phyloP scores from a whole-genome alignment of 1,140 invertebrate genomes.

The Potamilus streckersoni region DNA sequence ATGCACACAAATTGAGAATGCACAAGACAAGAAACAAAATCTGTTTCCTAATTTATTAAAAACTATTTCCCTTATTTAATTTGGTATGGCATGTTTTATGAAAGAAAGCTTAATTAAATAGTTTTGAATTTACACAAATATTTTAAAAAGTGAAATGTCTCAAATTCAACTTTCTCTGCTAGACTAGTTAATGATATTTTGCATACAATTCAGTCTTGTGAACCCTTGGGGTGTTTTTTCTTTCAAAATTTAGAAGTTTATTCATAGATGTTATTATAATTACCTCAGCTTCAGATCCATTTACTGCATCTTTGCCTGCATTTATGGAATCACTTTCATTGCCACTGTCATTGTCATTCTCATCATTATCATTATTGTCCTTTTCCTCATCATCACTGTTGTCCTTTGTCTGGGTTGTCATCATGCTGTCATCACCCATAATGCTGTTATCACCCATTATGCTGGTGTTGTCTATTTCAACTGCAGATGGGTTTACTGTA shows the following conservation, averaged over 20 bases:
- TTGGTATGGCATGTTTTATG: too few relatives aligned
- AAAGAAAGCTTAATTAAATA: background rate
- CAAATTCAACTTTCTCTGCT: background rate
- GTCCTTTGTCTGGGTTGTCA: conserved; percentile 36
- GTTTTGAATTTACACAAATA: background rate
- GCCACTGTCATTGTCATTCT: conserved; percentile 75
- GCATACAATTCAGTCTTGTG: background rate
- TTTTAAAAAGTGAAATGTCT: background rate
- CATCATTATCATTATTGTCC: conserved; percentile 60
- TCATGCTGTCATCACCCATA: conserved; percentile 40
- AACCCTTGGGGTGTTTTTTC: background rate
- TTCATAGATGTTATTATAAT: conserved; percentile 1
- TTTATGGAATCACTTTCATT: conserved; percentile 77
- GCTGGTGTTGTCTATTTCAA: conserved; percentile 12
- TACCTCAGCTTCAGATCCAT: conserved; percentile 45
- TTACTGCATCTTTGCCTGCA: conserved; percentile 35
- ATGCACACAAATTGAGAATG: too few relatives aligned
- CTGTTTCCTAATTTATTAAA: too few relatives aligned
- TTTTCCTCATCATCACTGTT: conserved; percentile 37
- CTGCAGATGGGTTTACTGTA: conserved; percentile 15
- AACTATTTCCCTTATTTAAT: too few relatives aligned
- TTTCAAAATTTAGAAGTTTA: background rate
- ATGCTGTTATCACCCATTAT: background rate
- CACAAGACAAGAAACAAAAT: too few relatives aligned
- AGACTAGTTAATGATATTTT: too few relatives aligned